Conservation (phyloP, 2,113 vertebrate genomes). For the Vimba vimba region DNA sequence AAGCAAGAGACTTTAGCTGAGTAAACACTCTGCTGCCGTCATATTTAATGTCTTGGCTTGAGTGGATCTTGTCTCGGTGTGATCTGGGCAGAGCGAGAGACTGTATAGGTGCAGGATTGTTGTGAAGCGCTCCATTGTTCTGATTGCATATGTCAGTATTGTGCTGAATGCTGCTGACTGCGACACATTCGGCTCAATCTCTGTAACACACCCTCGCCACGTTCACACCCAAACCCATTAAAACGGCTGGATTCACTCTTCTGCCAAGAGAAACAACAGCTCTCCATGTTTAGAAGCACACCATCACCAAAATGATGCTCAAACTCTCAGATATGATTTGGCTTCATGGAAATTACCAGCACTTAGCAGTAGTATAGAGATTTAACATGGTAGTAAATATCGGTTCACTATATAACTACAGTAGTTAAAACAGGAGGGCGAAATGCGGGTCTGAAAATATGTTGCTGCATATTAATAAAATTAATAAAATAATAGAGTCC, state of each 20-base stretch:
- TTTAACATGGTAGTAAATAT: not conserved
- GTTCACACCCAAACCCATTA: conserved; percentile 7
- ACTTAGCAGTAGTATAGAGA: not conserved
- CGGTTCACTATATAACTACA: not conserved
- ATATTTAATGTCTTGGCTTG: not conserved
- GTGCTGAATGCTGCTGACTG: conserved; percentile 24
- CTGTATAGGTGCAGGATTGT: not conserved
- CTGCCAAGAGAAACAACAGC: not conserved
- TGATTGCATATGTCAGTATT: not conserved
- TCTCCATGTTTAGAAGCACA: not conserved
- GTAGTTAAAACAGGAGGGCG: not conserved
- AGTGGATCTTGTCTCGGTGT: not conserved
- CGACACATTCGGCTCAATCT: conserved; percentile 17
- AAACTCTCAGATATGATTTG: not conserved
- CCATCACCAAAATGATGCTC: not conserved
- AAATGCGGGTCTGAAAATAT: not conserved
- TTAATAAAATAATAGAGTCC: not conserved
- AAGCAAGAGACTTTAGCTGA: conserved; percentile 19
- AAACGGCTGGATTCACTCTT: not conserved
- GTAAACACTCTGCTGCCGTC: not conserved
- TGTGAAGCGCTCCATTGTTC: conserved; percentile 20
- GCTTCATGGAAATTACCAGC: not conserved
- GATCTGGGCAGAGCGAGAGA: not conserved
- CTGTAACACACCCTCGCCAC: not conserved
- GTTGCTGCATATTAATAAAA: not conserved